Conservation (phyloP, 2,113 vertebrate genomes). For the Gymnarchus niloticus region DNA sequence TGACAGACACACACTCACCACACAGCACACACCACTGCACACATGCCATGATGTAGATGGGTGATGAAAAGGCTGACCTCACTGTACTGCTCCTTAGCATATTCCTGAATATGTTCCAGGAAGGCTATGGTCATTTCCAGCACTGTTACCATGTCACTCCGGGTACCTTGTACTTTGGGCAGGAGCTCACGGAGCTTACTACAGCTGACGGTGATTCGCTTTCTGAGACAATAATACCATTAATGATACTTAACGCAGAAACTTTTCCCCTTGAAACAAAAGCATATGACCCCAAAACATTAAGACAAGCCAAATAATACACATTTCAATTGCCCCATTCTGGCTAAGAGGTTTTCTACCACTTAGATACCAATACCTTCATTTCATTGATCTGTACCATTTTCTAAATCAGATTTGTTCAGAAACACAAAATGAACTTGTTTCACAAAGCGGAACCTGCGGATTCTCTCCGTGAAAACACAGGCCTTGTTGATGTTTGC, state of each 20-base stretch:
- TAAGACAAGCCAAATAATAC: no score
- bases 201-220: constrained; percentile 48
- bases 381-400: not conserved
- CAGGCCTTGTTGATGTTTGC: constrained; percentile 32
- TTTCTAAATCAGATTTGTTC: not conserved
- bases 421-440: not conserved
- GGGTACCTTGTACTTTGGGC: constrained; percentile 40
- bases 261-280: not conserved
- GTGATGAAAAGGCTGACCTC: constrained; percentile 4
- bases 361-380: not conserved
- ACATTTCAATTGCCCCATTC: no score
- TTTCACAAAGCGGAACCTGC: constrained; percentile 40
- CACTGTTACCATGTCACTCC: constrained; percentile 52
- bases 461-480: constrained; percentile 50
- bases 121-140: constrained; percentile 53
- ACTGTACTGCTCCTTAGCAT: not conserved
- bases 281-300: not conserved
- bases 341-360: not conserved
- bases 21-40: not conserved
- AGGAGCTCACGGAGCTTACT: constrained; percentile 47
- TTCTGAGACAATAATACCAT: constrained; percentile 34
- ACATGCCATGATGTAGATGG: no score
- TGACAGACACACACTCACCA: not conserved
- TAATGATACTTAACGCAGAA: not conserved
- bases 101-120: constrained; percentile 30